These are phyloP conservation scores for Microchrysa polita DNA, from an alignment of 2,888 invertebrate genomes.

Conservation along the genomic window DNA sequence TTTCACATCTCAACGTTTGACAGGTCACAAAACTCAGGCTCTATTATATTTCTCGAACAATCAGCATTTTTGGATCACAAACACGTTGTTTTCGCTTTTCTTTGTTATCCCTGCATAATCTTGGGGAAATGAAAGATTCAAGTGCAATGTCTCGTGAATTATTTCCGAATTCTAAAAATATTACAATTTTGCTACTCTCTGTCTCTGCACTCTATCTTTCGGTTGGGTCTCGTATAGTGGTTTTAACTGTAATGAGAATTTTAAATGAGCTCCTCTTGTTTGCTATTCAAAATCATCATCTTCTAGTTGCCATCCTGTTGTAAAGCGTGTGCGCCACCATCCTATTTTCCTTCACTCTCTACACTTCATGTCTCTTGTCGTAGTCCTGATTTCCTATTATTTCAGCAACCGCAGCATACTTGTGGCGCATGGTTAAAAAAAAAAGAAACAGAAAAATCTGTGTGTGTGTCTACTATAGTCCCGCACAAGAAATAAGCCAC, in stretches of 20 bases:
- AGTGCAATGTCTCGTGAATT: constrained; percentile 22
- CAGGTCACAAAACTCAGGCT: constrained; percentile 8
- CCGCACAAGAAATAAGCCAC: constrained; percentile 21
- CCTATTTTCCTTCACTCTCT: neutral
- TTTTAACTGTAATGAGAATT: constrained; percentile 44
- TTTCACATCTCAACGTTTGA: neutral
- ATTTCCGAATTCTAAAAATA: constrained; percentile 42
- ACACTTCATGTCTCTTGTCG: neutral
- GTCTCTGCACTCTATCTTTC: neutral
- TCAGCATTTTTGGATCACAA: constrained; percentile 24
- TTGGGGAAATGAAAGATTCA: constrained; percentile 39
- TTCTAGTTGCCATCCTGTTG: too few relatives aligned
- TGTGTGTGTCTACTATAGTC: neutral
- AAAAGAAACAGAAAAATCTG: constrained; percentile 12
- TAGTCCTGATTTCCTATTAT: neutral
- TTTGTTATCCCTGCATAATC: constrained; percentile 15
- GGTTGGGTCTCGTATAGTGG: constrained; percentile 10
- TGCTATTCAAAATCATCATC: constrained; percentile 22
- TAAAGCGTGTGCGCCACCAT: neutral
- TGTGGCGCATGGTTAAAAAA: neutral
- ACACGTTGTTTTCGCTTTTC: constrained; percentile 18
- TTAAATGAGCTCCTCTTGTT: constrained; percentile 47
- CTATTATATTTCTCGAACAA: constrained; percentile 15
- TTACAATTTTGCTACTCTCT: constrained; percentile 23
- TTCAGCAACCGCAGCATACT: neutral